Evolutionary conservation across 2,113 vertebrate genomes (phyloP).

Genomic region (Ahaetulla prasina): DNA sequence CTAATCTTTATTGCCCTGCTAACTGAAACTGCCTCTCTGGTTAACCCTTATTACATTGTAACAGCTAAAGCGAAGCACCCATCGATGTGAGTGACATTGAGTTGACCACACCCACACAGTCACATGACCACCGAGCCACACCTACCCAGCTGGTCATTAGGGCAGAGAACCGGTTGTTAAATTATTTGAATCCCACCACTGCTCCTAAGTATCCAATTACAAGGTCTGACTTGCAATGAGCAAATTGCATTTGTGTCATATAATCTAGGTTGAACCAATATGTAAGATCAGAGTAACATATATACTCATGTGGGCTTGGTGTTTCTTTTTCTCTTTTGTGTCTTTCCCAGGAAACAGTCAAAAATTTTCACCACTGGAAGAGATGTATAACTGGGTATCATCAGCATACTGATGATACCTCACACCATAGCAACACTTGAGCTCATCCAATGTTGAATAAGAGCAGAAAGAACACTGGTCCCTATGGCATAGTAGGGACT

Average conservation of each 20-base stretch:
- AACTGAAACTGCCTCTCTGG: too few species aligned
- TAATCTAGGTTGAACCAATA: not conserved
- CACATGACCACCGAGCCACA: too few species aligned
- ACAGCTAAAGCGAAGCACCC: too few species aligned
- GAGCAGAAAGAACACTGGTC: not conserved
- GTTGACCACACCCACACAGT: too few species aligned
- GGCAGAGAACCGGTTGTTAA: too few species aligned
- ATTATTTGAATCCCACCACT: too few species aligned
- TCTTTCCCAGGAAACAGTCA: not conserved
- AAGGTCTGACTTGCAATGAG: not conserved
- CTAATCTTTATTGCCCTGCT: too few species aligned
- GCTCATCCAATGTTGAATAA: not conserved
- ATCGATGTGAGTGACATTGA: too few species aligned
- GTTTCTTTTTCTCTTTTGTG: not conserved
- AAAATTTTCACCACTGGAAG: not conserved
- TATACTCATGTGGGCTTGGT: rapidly evolving
- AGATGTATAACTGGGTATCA: not conserved
- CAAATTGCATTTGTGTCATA: not conserved
- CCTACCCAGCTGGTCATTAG: too few species aligned
- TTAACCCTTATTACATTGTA: too few species aligned
- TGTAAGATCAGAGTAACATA: rapidly evolving
- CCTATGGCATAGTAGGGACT: not conserved
- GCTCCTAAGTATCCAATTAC: too few species aligned
- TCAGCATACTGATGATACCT: too few species aligned
- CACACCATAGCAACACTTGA: not conserved